Percentiles rank a stretch among this genome's conserved stretches.
phyloP scores from a whole-genome alignment of 2,797 vertebrate species.

The Gambelia wislizenii region DNA sequence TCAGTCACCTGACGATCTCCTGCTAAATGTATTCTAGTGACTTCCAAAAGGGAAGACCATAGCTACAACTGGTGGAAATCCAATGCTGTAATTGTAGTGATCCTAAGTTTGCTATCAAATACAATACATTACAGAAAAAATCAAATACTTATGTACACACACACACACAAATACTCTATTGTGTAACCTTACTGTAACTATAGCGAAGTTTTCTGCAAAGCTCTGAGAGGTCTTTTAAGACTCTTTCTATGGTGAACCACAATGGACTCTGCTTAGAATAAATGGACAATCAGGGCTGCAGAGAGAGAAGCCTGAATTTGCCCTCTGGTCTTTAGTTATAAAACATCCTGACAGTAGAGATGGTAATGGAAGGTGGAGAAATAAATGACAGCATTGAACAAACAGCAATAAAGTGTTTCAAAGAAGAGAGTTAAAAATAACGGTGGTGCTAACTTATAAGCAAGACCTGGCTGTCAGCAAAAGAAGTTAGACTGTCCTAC shows the following conservation, averaged over 20 bases:
- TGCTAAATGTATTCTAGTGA: no score
- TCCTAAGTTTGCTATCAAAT: no score
- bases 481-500: not conserved
- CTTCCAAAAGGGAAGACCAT: no score
- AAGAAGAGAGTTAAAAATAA: not conserved
- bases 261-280: not conserved
- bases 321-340: not conserved
- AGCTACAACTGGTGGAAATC: no score
- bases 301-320: not conserved
- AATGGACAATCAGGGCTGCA: not conserved
- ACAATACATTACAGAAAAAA: no score
- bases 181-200: not conserved
- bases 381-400: accelerated
- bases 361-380: accelerated
- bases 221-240: accelerated
- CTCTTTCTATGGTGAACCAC: not conserved
- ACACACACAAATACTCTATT: no score
- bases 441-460: not conserved
- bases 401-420: not conserved
- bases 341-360: not conserved
- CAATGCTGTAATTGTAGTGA: no score
- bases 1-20: no score
- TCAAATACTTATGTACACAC: no score
- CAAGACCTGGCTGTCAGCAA: accelerated
- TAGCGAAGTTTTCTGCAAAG: not conserved